phyloP scores from a whole-genome alignment of 2,797 vertebrate genomes.

The Eulemur albifrons region DNA sequence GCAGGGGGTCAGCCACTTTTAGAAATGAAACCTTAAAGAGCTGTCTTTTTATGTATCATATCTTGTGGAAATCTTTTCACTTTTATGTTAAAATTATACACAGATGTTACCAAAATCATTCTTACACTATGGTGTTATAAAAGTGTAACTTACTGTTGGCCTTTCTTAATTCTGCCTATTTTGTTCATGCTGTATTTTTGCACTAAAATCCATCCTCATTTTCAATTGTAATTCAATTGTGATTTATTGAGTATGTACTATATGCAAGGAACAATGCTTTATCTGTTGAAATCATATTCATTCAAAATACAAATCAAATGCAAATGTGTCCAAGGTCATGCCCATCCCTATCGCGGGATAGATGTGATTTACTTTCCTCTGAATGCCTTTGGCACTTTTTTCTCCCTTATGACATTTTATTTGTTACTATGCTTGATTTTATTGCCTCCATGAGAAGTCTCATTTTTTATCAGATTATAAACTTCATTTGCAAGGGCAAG shows the following conservation, averaged over 20 bases:
- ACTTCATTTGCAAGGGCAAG: background rate
- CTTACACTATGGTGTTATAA: background rate
- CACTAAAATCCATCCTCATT: background rate
- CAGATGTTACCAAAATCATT: background rate
- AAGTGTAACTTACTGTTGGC: background rate
- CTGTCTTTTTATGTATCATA: background rate
- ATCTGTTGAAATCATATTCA: background rate
- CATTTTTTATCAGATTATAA: background rate
- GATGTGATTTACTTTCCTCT: background rate
- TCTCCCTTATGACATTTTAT: background rate
- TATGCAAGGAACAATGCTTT: background rate
- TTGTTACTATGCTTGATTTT: background rate
- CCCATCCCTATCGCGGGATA: background rate
- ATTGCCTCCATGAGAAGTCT: background rate
- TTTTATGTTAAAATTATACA: background rate
- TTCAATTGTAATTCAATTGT: background rate
- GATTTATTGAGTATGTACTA: background rate
- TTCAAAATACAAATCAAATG: conserved; percentile 8
- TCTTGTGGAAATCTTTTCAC: background rate
- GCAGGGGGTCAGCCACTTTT: background rate
- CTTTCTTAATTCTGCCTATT: background rate
- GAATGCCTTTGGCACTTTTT: background rate
- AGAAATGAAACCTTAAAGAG: background rate
- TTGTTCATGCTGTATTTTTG: background rate
- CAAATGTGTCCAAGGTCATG: background rate